These are phyloP conservation scores for Oreochromis grahami DNA, from an alignment of 2,797 vertebrate genomes.

Conservation along the genomic window DNA sequence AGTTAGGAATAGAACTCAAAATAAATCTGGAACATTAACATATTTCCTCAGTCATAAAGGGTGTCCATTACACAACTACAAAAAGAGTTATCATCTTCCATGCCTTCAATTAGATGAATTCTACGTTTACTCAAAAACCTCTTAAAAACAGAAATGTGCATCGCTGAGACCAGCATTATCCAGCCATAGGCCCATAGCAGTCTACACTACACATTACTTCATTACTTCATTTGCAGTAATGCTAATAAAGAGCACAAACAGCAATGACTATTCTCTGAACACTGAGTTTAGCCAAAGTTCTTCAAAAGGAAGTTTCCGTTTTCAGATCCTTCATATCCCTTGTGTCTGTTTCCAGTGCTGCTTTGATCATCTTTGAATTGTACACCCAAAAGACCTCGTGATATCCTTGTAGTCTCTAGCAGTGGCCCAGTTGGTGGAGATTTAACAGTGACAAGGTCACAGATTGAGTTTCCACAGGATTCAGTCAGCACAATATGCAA, in stretches of 20 bases:
- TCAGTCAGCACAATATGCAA: constrained; percentile 40
- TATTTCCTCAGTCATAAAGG: background rate
- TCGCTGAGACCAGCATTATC: background rate
- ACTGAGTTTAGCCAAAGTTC: constrained; percentile 38
- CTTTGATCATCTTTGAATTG: constrained; percentile 41
- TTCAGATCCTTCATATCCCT: constrained; percentile 23
- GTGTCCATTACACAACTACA: background rate
- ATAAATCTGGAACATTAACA: background rate
- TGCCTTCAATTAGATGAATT: background rate
- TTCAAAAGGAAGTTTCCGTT: background rate
- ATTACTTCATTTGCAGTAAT: background rate
- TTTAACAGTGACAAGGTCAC: background rate
- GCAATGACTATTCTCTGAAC: constrained; percentile 28
- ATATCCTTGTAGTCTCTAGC: background rate
- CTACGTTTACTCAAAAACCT: constrained; percentile 1
- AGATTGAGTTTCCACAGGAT: constrained; percentile 16
- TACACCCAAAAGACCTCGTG: background rate
- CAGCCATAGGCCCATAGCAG: background rate
- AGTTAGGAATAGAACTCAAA: background rate
- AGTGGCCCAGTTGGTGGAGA: constrained; percentile 26
- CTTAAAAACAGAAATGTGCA: constrained; percentile 51
- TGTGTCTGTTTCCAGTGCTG: background rate
- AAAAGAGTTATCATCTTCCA: background rate
- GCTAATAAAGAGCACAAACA: background rate
- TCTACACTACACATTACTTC: constrained; percentile 5